These are phyloP conservation scores for Cromileptes altivelis DNA, from an alignment of 2,113 vertebrate genomes.

Conservation along the genomic window DNA sequence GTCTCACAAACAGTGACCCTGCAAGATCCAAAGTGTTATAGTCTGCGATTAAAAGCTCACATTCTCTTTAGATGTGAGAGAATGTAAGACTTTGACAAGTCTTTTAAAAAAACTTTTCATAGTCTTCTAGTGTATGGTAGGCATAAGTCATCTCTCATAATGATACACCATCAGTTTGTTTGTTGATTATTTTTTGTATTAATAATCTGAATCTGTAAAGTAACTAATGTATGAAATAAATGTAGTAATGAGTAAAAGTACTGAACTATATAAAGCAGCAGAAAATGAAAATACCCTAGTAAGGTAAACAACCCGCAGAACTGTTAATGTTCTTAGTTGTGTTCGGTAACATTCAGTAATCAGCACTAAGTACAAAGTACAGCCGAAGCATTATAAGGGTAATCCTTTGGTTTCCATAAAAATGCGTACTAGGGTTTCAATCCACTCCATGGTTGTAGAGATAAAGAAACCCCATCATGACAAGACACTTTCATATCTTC, in stretches of 20 bases:
- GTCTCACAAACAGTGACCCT: too few relatives aligned
- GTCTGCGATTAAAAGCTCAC: too few relatives aligned
- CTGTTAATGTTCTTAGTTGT: too few relatives aligned
- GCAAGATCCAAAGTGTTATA: too few relatives aligned
- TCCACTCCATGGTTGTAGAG: neutral
- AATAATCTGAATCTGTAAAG: neutral
- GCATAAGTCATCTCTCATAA: neutral
- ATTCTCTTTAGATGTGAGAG: too few relatives aligned
- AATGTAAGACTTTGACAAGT: too few relatives aligned
- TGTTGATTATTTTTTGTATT: neutral
- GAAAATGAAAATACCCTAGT: too few relatives aligned
- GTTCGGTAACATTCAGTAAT: neutral
- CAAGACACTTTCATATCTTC: conserved; percentile 27
- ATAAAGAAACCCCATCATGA: neutral
- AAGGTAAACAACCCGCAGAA: too few relatives aligned
- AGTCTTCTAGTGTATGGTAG: too few relatives aligned
- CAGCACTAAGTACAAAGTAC: neutral
- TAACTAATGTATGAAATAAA: neutral
- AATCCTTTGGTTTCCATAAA: neutral
- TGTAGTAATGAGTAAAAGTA: neutral
- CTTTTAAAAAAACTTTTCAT: too few relatives aligned
- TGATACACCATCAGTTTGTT: neutral
- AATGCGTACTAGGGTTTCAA: neutral
- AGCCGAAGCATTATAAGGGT: neutral
- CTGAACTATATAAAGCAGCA: too few relatives aligned